Conservation (phyloP, 2,113 vertebrate genomes). For the Hydropotes inermis region DNA sequence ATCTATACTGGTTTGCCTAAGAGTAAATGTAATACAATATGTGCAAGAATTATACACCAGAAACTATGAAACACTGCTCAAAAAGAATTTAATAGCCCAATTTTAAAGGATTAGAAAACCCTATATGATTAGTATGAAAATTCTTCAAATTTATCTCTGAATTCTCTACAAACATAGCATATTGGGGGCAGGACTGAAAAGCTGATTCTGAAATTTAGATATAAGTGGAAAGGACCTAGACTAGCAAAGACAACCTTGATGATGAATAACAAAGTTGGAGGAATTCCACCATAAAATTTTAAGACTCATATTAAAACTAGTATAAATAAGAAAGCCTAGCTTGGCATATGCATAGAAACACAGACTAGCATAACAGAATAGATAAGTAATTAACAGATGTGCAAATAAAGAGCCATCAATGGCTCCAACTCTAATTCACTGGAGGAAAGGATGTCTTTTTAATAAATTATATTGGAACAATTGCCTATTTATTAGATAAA, state of each 20-base stretch:
- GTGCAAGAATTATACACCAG: background rate
- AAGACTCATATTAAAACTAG: background rate
- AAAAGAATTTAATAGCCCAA: background rate
- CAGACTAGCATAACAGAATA: background rate
- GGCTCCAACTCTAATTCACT: background rate
- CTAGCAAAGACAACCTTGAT: background rate
- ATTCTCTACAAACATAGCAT: background rate
- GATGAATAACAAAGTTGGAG: background rate
- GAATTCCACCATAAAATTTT: background rate
- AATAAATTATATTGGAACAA: background rate
- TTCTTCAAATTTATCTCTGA: background rate
- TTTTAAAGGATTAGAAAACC: background rate
- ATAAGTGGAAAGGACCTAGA: background rate
- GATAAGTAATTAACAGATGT: background rate
- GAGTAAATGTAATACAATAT: background rate
- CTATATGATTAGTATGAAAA: background rate
- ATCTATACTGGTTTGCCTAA: background rate
- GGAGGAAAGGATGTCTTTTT: background rate
- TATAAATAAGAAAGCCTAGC: background rate
- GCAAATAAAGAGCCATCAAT: background rate
- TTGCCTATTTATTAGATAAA: background rate
- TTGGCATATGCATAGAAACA: background rate
- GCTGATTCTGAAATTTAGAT: background rate
- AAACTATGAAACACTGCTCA: background rate
- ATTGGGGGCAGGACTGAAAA: background rate